A percentile compares a stretch with the other conserved stretches of the same genome.
Evolutionary conservation across 2,888 invertebrate genomes (phyloP).

Genomic region (Pachydiplax longipennis): DNA sequence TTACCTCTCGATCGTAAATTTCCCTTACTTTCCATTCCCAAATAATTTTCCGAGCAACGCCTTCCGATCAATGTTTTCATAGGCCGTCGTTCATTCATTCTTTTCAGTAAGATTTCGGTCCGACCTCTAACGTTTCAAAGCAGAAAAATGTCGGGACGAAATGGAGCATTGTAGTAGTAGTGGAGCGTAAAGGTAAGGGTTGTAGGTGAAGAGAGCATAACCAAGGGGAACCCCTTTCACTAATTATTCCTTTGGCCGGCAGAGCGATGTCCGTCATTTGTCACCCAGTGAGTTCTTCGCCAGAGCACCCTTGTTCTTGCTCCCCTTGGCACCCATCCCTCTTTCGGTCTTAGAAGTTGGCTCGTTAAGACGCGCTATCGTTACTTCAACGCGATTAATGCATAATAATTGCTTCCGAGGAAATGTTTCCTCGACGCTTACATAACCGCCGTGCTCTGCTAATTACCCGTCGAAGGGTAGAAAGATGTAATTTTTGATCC

Average conservation of each 20-base stretch:
- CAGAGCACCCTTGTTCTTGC: not conserved
- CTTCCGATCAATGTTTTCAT: no score
- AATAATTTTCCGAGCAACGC: no score
- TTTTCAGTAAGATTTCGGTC: no score
- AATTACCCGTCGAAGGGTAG: not conserved
- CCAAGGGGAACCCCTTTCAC: not conserved
- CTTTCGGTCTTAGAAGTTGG: not conserved
- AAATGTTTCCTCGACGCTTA: not conserved
- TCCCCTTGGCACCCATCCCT: slow-evolving; percentile 20
- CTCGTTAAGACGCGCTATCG: slow-evolving; percentile 16
- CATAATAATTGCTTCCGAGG: not conserved
- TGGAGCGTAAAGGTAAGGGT: not conserved
- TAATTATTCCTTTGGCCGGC: slow-evolving; percentile 40
- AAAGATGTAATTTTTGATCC: no score
- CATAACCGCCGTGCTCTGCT: not conserved
- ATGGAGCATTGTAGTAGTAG: not conserved
- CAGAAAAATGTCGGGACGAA: not conserved
- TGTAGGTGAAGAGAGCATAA: not conserved
- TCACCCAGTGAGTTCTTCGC: slow-evolving; percentile 16
- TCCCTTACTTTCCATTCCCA: no score
- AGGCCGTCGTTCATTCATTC: no score
- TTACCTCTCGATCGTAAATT: no score
- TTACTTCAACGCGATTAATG: slow-evolving; percentile 13
- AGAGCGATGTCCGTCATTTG: slow-evolving; percentile 35
- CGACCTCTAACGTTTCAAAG: no score